These are phyloP conservation scores for Chymomyza amoena DNA, from an alignment of 2,888 invertebrate species.

Conservation along the genomic window DNA sequence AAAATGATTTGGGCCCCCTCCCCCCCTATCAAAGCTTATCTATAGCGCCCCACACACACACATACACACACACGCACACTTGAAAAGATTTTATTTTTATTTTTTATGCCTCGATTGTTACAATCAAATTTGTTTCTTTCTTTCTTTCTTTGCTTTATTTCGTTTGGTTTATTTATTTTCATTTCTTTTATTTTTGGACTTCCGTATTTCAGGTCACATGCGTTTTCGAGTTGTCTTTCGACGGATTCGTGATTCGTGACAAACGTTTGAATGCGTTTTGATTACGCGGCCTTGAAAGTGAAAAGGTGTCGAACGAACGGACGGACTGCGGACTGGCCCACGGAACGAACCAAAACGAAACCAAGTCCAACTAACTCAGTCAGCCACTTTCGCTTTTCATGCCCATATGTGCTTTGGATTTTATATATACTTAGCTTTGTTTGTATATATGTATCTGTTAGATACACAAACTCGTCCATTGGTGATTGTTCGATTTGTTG, in stretches of 20 bases:
- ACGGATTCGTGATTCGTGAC: neutral
- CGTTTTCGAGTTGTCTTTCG: conserved; percentile 14
- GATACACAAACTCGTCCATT: neutral
- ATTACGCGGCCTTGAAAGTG: conserved; percentile 74
- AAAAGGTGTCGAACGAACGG: conserved; percentile 70
- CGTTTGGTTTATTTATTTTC: conserved; percentile 21
- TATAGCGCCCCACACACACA: neutral
- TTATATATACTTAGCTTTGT: neutral
- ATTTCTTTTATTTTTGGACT: conserved; percentile 37
- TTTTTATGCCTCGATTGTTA: conserved; percentile 5
- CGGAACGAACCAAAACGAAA: neutral
- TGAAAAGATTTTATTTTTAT: neutral
- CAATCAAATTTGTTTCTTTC: neutral
- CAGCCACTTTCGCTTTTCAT: conserved; percentile 49
- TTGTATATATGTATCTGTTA: neutral
- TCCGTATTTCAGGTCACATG: conserved; percentile 65
- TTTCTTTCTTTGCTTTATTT: conserved; percentile 20
- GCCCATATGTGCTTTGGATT: neutral
- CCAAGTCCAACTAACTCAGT: conserved; percentile 5
- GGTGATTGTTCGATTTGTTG: neutral
- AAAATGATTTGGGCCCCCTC: neutral
- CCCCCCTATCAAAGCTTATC: neutral
- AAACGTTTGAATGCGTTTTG: conserved; percentile 22
- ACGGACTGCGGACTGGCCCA: neutral
- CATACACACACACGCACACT: neutral